A percentile compares a stretch with the other conserved stretches of the same genome.
These are phyloP conservation scores for Ectemnius lituratus DNA, from an alignment of 2,888 invertebrate species.

Conservation along the genomic window DNA sequence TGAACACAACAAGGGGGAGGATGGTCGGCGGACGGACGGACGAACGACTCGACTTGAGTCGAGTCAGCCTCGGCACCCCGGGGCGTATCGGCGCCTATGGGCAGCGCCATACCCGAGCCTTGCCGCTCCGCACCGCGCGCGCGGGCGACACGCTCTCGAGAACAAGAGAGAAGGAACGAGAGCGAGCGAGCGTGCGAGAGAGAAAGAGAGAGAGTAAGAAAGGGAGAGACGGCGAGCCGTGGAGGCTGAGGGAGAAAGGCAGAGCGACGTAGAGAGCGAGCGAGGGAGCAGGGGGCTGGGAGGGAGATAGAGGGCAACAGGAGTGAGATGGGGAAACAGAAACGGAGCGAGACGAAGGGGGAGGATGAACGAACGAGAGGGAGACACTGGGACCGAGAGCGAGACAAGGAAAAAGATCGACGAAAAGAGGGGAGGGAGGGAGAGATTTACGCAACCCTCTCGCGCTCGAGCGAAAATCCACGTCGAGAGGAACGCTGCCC, in stretches of 20 bases:
- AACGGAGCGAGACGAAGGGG: conserved; percentile 38
- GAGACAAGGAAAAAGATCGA: conserved; percentile 26
- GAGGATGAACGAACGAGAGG: conserved; percentile 26
- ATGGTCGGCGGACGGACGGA: conserved; percentile 62
- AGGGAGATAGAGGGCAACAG: conserved; percentile 36
- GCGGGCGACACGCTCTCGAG: conserved; percentile 50
- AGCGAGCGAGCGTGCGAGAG: conserved; percentile 22
- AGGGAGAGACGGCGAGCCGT: conserved; percentile 15
- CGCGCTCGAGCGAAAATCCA: conserved; percentile 64
- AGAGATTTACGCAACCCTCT: conserved; percentile 76
- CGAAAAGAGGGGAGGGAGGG: conserved; percentile 38
- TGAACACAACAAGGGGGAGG: conserved; percentile 66
- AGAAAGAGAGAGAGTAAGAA: background rate
- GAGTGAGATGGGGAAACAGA: conserved; percentile 34
- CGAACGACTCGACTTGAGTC: conserved; percentile 49
- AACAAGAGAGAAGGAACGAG: conserved; percentile 39
- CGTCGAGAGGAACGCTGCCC: conserved; percentile 62
- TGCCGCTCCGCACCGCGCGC: conserved; percentile 34
- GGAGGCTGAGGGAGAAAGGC: conserved; percentile 21
- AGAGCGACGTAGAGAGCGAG: conserved; percentile 25
- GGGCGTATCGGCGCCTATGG: conserved; percentile 67
- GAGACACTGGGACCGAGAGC: conserved; percentile 40
- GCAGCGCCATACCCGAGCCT: conserved; percentile 58
- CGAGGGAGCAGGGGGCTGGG: conserved; percentile 8
- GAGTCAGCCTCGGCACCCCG: conserved; percentile 62